Conservation (phyloP, 2,797 vertebrate species). For the Clarias platycephalus region DNA sequence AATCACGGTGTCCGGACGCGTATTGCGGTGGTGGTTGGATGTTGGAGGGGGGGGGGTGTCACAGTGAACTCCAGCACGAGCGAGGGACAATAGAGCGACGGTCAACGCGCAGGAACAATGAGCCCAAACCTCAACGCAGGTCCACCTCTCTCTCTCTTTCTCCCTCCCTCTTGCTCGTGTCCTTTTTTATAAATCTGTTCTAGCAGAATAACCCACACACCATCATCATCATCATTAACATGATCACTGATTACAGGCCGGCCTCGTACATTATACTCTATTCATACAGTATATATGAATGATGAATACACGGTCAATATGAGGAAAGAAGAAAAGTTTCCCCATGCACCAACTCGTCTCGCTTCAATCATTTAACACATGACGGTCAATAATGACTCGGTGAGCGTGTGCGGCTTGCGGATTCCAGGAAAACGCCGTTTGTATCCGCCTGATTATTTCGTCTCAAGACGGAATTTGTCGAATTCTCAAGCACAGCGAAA, state of each 20-base stretch:
- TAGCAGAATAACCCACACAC: not conserved
- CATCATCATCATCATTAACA: not conserved
- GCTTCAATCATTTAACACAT: conserved; percentile 47
- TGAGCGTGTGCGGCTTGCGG: not conserved
- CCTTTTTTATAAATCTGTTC: not conserved
- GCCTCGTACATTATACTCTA: not conserved
- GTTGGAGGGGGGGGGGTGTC: conserved; percentile 18
- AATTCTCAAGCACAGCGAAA: not conserved
- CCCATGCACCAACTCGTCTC: conserved; percentile 39
- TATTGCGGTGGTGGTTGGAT: conserved; percentile 53
- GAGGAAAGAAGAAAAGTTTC: conserved; percentile 45
- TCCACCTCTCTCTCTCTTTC: not conserved
- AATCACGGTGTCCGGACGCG: conserved; percentile 52
- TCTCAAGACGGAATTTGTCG: not conserved
- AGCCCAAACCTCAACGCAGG: conserved; percentile 26
- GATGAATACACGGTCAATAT: not conserved
- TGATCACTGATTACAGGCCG: not conserved
- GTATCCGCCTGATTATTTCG: not conserved
- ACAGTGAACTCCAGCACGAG: conserved; percentile 47
- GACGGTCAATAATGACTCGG: conserved; percentile 22
- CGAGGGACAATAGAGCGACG: conserved; percentile 46
- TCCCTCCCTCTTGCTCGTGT: not conserved
- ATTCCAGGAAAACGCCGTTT: not conserved
- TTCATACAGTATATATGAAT: not conserved
- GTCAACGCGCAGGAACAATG: conserved; percentile 48